A percentile compares a stretch with the other conserved stretches of the same genome.
phyloP scores from a whole-genome alignment of 1,140 invertebrate genomes.

The Portunus trituberculatus region DNA sequence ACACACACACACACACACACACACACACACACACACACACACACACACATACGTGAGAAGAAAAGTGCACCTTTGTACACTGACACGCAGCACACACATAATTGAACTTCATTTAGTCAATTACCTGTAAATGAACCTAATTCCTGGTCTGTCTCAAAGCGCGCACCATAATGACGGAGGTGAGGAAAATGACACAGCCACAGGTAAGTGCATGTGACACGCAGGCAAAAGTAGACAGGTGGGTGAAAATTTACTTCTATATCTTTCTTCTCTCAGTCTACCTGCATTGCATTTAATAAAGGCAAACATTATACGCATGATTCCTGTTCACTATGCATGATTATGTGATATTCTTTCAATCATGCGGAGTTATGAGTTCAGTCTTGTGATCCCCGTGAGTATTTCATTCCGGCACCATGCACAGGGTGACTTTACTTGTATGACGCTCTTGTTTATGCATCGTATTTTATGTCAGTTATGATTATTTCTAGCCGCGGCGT shows the following conservation, averaged over 20 bases:
- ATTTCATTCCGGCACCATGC: neutral
- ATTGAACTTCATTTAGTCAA: slow-evolving; percentile 13
- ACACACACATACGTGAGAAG: neutral
- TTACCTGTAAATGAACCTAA: slow-evolving; percentile 23
- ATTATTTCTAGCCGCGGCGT: neutral
- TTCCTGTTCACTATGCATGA: neutral
- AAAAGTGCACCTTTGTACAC: neutral
- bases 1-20: slow-evolving; percentile 13
- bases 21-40: slow-evolving; percentile 47
- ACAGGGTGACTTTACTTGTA: neutral
- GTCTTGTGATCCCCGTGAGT: neutral
- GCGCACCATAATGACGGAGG: neutral
- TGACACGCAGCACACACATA: neutral
- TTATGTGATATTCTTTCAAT: neutral
- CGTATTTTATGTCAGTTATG: neutral
- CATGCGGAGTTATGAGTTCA: neutral
- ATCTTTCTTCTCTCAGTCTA: too few species aligned
- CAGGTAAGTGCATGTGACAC: neutral
- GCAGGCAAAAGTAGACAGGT: neutral
- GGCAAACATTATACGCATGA: too few species aligned
- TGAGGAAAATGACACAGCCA: neutral
- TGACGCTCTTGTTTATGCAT: neutral
- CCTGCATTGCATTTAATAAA: too few species aligned
- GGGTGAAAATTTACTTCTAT: too few species aligned
- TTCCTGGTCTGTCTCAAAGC: neutral